A percentile compares a stretch with the other conserved stretches of the same genome.
These are phyloP conservation scores for Steinernema carpocapsae DNA, from an alignment of 2,888 invertebrate genomes.

Conservation along the genomic window DNA sequence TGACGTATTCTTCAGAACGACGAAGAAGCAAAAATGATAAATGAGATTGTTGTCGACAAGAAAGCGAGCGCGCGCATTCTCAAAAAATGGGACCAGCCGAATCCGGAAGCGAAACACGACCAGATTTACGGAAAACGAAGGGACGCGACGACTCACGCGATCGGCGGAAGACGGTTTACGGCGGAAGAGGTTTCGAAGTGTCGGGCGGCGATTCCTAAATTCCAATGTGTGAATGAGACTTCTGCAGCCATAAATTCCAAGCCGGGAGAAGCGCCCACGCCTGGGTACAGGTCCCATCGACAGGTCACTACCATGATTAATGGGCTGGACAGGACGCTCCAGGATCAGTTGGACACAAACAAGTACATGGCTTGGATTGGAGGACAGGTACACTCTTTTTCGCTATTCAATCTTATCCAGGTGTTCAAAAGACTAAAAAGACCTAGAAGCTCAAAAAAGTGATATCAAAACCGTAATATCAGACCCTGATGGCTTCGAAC, in stretches of 20 bases:
- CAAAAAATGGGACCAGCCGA: conserved; percentile 54
- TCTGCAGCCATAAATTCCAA: conserved; percentile 42
- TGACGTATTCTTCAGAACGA: conserved; percentile 42
- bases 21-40: conserved; percentile 51
- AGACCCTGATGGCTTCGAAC: too few relatives aligned
- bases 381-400: conserved; percentile 55
- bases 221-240: conserved; percentile 49
- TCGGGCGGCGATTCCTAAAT: conserved; percentile 54
- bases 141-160: conserved; percentile 44
- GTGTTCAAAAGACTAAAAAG: too few relatives aligned
- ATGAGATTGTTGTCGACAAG: conserved; percentile 56
- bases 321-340: conserved; percentile 52
- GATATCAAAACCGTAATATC: too few relatives aligned
- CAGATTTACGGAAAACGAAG: conserved; percentile 56
- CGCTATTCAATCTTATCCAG: too few relatives aligned
- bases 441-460: too few relatives aligned
- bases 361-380: conserved; percentile 63
- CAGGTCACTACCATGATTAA: conserved; percentile 57
- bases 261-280: conserved; percentile 37
- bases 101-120: conserved; percentile 56
- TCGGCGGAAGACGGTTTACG: conserved; percentile 55
- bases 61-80: conserved; percentile 56
- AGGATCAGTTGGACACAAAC: conserved; percentile 60
- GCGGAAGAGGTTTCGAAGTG: conserved; percentile 51
- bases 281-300: conserved; percentile 44